Evolutionary conservation across 2,888 invertebrate genomes (phyloP).

Genomic region (Conomelus anceps): DNA sequence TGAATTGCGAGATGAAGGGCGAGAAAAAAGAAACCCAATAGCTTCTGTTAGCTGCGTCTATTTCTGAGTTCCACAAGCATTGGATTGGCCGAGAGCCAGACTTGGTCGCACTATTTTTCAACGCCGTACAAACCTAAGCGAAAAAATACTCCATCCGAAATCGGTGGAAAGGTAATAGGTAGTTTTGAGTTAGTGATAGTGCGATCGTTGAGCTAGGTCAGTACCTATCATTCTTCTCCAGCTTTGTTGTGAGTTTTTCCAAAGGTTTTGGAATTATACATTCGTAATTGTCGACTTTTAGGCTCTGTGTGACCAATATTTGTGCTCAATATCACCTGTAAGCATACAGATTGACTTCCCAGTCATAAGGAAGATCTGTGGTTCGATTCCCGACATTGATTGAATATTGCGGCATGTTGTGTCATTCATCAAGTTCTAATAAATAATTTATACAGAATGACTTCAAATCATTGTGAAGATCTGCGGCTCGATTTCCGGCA

Average conservation of each 20-base stretch:
- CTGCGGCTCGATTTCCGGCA: no score
- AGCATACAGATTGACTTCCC: no score
- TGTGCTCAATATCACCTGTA: background rate
- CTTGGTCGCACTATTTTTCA: no score
- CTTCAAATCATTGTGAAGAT: no score
- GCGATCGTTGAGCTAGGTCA: background rate
- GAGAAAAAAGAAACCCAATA: background rate
- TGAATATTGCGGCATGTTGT: no score
- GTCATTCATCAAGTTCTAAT: no score
- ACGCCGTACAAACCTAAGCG: background rate
- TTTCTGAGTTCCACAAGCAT: background rate
- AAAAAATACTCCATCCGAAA: background rate
- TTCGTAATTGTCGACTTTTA: background rate
- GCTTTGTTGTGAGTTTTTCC: background rate
- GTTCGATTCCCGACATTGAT: no score
- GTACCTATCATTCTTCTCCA: background rate
- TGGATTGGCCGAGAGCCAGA: background rate
- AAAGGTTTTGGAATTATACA: background rate
- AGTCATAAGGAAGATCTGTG: no score
- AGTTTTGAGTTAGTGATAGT: background rate
- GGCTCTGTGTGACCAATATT: background rate
- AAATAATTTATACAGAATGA: no score
- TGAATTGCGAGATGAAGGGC: background rate
- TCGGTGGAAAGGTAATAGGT: background rate
- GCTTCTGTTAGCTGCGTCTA: background rate